Base-by-base conservation (phyloP, 2,113 vertebrate species). In the Trematomus loennbergii region DNA sequence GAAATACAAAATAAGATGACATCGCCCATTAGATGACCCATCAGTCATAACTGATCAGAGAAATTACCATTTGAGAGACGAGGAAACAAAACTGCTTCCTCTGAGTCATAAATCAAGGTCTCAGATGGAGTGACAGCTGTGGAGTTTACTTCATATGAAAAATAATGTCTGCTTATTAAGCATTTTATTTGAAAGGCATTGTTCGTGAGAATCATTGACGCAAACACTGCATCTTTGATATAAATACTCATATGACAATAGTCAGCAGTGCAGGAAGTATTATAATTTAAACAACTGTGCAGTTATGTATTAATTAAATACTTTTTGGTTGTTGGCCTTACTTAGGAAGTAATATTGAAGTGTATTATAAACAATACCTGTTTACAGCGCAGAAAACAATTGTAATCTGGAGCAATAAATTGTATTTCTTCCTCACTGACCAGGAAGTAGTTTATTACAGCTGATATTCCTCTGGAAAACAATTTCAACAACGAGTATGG, bases 51-150 rank as follows among this genome's bases (percentile, higher is more conserved):
- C 33, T 25, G 25, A 3, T 25, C 25, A 25, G 25, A 25, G 25
- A 25, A 25, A 25, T 25, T 25, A 25, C 25, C 25, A 25, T 25
- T 25, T 25, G 25, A 25, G 25, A 25, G 25, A 25, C 25, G 25
- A 25, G 25, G 25, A 25, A 25, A 25, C 25, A 25, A 25, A 25
- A 25, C 25, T 25, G 25, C 25, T 25, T 25, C 25, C 25, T 25
- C 25, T 25, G 25, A 25, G 25, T 25, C 25, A 25, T 25, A 25
- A 25, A 25, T 25, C 25, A 25, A 25, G 25, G 25, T 25, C 25
- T 25, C 25, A 25, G 25, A 25, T 25, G 25, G 25, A 67, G 3
- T 16, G 65, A 68, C 48, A 78, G 71, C 17, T 76, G 20, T 73
- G 29, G 29, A 67, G 33, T 78, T 79, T 49, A 59, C 18, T 36